Percentiles rank a stretch among this genome's conserved stretches.
These are phyloP conservation scores for Amiota communis DNA, from an alignment of 2,888 invertebrate species.

Conservation along the genomic window DNA sequence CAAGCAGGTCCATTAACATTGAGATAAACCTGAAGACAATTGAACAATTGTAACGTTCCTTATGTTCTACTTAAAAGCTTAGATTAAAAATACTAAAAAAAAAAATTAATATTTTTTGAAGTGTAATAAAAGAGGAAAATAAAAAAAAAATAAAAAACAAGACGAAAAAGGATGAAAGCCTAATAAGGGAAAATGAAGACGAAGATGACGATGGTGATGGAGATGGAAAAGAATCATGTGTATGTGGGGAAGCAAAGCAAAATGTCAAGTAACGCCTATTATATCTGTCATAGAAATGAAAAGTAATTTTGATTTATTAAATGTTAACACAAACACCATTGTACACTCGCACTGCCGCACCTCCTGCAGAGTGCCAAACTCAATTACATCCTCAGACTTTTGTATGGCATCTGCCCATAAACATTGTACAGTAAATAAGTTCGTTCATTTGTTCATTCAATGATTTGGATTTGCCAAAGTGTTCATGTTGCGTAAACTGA, in stretches of 20 bases:
- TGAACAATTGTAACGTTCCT: too few species aligned
- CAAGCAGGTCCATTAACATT: too few species aligned
- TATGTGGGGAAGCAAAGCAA: constrained; percentile 44
- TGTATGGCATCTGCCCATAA: not conserved
- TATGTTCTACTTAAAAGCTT: too few species aligned
- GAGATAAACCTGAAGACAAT: too few species aligned
- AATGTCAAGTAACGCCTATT: constrained; percentile 64
- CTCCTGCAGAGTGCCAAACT: too few species aligned
- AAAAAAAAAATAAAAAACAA: constrained; percentile 10
- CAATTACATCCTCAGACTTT: constrained; percentile 35
- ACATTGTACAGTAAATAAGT: too few species aligned
- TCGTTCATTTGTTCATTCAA: not conserved
- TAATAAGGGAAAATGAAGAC: too few species aligned
- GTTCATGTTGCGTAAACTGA: not conserved
- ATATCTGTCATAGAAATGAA: constrained; percentile 62
- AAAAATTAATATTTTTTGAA: too few species aligned
- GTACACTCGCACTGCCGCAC: not conserved
- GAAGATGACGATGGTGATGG: constrained; percentile 8
- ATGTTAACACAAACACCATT: constrained; percentile 48
- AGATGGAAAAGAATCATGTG: constrained; percentile 41
- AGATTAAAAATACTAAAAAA: too few species aligned
- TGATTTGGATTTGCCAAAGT: constrained; percentile 1
- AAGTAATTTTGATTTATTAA: constrained; percentile 70
- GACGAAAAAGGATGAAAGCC: too few species aligned
- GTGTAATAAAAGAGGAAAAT: not conserved